These are phyloP conservation scores for Cheilosia vernalis DNA, from an alignment of 2,888 invertebrate species.

Conservation along the genomic window DNA sequence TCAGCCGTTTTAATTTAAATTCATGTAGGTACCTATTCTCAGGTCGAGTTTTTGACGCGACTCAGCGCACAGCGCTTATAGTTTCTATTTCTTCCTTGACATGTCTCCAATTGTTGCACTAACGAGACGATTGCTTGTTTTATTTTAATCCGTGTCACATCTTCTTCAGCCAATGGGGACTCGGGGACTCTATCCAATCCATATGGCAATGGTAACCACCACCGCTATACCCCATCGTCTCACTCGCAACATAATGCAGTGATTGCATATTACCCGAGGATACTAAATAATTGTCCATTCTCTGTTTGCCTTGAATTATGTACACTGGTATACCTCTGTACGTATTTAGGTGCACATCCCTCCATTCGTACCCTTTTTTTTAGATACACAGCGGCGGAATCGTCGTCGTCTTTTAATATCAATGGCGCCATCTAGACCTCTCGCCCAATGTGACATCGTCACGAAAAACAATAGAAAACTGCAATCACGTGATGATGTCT, in stretches of 20 bases:
- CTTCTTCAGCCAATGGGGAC: constrained; percentile 19
- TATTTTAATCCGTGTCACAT: constrained; percentile 5
- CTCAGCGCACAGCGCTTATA: too few relatives aligned
- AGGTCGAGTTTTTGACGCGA: too few relatives aligned
- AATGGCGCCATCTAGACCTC: constrained; percentile 77
- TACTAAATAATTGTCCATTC: constrained; percentile 49
- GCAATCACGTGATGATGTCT: constrained; percentile 75
- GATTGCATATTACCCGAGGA: constrained; percentile 33
- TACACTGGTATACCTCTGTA: background rate
- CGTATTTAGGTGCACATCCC: constrained; percentile 6
- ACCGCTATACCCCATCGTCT: background rate
- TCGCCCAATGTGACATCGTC: constrained; percentile 78
- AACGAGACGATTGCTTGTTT: constrained; percentile 31
- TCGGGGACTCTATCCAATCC: background rate
- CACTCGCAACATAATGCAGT: constrained; percentile 19
- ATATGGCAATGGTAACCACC: background rate
- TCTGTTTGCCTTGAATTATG: constrained; percentile 9
- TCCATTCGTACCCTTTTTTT: constrained; percentile 23
- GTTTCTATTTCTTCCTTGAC: background rate
- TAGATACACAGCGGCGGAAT: constrained; percentile 31
- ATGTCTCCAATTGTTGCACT: constrained; percentile 23
- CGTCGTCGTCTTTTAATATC: constrained; percentile 68
- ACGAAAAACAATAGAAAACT: constrained; percentile 76
- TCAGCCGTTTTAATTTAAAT: too few relatives aligned
- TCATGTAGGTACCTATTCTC: too few relatives aligned